Conservation (phyloP, 2,797 vertebrate genomes). For the Cryptoprocta ferox region DNA sequence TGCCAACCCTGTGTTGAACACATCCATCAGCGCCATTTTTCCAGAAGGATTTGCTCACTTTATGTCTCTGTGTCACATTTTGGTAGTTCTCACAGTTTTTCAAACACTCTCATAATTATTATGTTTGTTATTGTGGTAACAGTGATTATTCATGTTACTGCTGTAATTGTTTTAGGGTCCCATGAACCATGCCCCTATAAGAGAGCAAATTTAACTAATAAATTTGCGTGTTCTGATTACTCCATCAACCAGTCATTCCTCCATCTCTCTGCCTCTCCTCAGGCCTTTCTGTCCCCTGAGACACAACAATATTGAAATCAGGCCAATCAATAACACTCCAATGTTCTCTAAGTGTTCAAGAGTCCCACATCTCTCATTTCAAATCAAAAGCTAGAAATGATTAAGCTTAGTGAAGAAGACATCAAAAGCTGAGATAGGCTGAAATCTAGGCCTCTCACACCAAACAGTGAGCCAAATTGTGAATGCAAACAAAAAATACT, state of each 20-base stretch:
- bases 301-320: neutral
- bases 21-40: neutral
- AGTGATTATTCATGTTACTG: neutral
- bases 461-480: neutral
- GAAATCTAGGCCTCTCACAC: neutral
- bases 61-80: neutral
- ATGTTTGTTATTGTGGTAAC: neutral
- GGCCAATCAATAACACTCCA: neutral
- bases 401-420: neutral
- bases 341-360: neutral
- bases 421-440: neutral
- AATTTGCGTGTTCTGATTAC: neutral
- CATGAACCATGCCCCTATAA: neutral
- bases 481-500: neutral
- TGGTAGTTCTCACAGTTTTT: neutral
- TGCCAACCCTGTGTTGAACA: neutral
- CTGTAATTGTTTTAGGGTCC: neutral
- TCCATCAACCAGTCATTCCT: neutral
- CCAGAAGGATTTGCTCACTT: neutral
- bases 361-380: neutral
- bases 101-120: neutral
- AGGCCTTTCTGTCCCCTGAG: neutral
- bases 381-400: neutral
- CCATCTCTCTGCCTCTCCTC: neutral
- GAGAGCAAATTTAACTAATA: neutral